Base-by-base conservation (phyloP, 2,797 vertebrate genomes). In the Coendou prehensilis region DNA sequence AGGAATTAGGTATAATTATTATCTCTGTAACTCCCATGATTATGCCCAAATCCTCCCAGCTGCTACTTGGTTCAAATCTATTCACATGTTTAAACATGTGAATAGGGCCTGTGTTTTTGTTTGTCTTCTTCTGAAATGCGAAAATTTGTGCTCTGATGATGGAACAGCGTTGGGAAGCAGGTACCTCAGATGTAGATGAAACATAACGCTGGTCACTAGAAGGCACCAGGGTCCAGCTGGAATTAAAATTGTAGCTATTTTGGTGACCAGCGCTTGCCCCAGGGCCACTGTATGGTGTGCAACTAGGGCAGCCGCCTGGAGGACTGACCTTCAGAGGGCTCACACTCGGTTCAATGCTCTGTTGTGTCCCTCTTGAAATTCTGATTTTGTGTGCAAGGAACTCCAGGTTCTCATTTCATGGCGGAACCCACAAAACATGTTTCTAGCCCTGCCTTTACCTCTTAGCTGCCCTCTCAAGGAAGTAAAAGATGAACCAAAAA, bases 51-150 rank as follows among this genome's bases (percentile, higher is more conserved):
- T 87, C 37, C 26, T 45, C 59, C 54, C 92, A 56, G 76, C 54
- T 47, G 61, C 30, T 54, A 20, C 45, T n/a, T 30, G 15, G 8
- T 33, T 71, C 93, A 57, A 64, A 73, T 52, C 45, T 61, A 23
- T 9, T 88, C 28, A 13, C 8, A 22, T n/a, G 0, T 20, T 63
- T 45, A 76, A 88, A n/a, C n/a, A n/a, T n/a, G n/a, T n/a, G n/a
- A n/a, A n/a, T n/a, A n/a, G 54, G 41, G 9, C 4, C 41, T 73
- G 6, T 41, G 5, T 28, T 82, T 81, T 84, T 61, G 2, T 71
- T n/a, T 45, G 0, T 69, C 8, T 61, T 81, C 73, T 94, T 96
- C 93, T 89, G 33, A 67, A 91, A 69, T 76, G 5, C 50, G 23
- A 69, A 78, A 61, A 30, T 59, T 91, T 18, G 6, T 61, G 64